Conservation (phyloP, 2,888 invertebrate genomes). For the Cataglyphis altisquamis region DNA sequence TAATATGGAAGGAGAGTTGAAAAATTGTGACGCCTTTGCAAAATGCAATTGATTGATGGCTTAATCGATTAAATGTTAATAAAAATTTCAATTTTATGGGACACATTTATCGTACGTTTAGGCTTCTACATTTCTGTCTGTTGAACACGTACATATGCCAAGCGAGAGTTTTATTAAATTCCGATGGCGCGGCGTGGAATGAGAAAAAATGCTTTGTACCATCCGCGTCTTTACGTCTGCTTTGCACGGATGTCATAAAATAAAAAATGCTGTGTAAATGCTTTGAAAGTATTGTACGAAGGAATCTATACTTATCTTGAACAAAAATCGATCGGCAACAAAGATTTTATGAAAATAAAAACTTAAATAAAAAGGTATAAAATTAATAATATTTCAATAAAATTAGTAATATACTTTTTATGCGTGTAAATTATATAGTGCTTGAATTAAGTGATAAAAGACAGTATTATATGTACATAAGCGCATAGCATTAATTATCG, state of each 20-base stretch:
- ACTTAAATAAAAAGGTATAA: background rate
- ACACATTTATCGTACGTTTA: slow-evolving; percentile 49
- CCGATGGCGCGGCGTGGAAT: slow-evolving; percentile 68
- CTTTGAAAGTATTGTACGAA: slow-evolving; percentile 59
- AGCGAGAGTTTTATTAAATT: slow-evolving; percentile 79
- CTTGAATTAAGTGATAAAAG: background rate
- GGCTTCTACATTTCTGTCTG: slow-evolving; percentile 62
- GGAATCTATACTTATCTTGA: slow-evolving; percentile 48
- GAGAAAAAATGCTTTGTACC: slow-evolving; percentile 69
- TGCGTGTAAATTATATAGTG: background rate
- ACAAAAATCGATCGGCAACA: slow-evolving; percentile 23
- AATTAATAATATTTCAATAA: background rate
- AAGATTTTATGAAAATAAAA: slow-evolving; percentile 44
- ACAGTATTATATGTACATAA: background rate
- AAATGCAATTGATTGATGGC: slow-evolving; percentile 21
- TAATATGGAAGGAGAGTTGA: background rate
- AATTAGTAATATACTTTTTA: background rate
- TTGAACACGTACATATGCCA: slow-evolving; percentile 64
- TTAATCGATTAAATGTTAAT: slow-evolving; percentile 62
- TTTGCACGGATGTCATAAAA: slow-evolving; percentile 62
- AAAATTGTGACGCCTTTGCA: slow-evolving; percentile 15
- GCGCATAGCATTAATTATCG: background rate
- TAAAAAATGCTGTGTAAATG: slow-evolving; percentile 53
- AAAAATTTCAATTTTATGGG: slow-evolving; percentile 53
- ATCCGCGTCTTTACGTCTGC: slow-evolving; percentile 63